phyloP scores from a whole-genome alignment of 1,140 invertebrate genomes.

The Scaptomyza pallida region DNA sequence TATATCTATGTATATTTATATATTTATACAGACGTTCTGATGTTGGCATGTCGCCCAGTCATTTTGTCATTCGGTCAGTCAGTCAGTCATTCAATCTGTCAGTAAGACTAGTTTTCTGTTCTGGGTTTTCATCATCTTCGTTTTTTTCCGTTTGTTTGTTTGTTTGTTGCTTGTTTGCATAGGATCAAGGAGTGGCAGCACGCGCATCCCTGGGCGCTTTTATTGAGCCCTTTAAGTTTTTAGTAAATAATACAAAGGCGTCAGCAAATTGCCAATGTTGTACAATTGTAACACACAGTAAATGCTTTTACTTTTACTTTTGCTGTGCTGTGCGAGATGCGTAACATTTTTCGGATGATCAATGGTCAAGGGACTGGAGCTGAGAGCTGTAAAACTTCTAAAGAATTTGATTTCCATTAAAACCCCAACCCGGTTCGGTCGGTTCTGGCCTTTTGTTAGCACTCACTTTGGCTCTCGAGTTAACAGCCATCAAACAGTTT shows the following conservation, averaged over 20 bases:
- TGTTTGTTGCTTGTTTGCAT: constrained; percentile 60
- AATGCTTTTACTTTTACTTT: no score
- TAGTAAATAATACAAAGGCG: constrained; percentile 78
- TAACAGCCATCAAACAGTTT: constrained; percentile 54
- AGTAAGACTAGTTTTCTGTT: constrained; percentile 37
- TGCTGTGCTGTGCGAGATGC: constrained; percentile 57
- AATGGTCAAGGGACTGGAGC: constrained; percentile 41
- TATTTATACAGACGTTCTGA: constrained; percentile 10
- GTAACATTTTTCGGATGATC: constrained; percentile 61
- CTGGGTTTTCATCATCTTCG: constrained; percentile 20
- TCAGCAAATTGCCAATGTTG: constrained; percentile 67
- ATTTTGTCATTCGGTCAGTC: constrained; percentile 20
- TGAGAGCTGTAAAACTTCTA: constrained; percentile 33
- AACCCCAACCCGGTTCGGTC: constrained; percentile 9
- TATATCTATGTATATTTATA: constrained; percentile 8
- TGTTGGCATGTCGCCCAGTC: constrained; percentile 35
- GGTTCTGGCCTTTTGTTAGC: background rate
- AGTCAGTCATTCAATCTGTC: constrained; percentile 43
- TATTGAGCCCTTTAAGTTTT: constrained; percentile 82
- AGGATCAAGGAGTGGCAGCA: constrained; percentile 63
- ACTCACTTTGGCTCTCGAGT: constrained; percentile 11
- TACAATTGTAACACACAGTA: constrained; percentile 39
- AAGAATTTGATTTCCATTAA: constrained; percentile 74
- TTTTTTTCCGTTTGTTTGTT: background rate
- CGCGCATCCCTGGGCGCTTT: constrained; percentile 72